These are phyloP conservation scores for Tanypteryx hageni DNA, from an alignment of 2,888 invertebrate genomes.

Conservation along the genomic window DNA sequence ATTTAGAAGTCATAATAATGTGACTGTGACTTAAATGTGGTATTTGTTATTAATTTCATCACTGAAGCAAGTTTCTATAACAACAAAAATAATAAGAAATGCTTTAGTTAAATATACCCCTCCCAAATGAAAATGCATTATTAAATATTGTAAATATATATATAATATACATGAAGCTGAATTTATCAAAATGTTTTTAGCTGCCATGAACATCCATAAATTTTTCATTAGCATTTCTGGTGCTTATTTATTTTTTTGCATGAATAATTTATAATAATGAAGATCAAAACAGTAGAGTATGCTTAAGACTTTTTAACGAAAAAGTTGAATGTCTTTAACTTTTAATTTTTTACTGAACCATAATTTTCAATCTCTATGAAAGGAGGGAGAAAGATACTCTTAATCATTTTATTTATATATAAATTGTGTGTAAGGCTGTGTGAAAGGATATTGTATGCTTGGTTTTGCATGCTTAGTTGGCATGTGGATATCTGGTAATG, in stretches of 20 bases:
- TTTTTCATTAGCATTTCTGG: conserved; percentile 21
- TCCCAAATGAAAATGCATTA: background rate
- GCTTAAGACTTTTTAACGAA: background rate
- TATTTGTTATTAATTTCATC: background rate
- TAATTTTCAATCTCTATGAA: background rate
- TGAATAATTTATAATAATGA: background rate
- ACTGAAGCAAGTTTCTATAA: background rate
- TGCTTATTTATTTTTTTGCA: conserved; percentile 33
- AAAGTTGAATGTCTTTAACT: background rate
- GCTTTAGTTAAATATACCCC: background rate
- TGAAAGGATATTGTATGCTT: conserved; percentile 28
- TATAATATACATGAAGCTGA: background rate
- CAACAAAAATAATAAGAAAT: background rate
- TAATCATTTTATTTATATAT: conserved; percentile 50
- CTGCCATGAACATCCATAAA: conserved; percentile 7
- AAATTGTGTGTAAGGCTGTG: conserved; percentile 28
- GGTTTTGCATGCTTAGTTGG: conserved; percentile 50
- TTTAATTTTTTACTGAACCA: background rate
- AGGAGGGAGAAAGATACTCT: background rate
- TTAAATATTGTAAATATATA: background rate
- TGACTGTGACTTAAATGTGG: conserved; percentile 10
- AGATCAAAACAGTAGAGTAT: background rate
- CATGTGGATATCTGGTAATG: conserved; percentile 33
- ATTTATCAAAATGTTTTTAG: conserved; percentile 27
- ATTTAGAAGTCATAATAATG: conserved; percentile 14